Conservation (phyloP, 2,113 vertebrate species). For the Thomomys bottae region DNA sequence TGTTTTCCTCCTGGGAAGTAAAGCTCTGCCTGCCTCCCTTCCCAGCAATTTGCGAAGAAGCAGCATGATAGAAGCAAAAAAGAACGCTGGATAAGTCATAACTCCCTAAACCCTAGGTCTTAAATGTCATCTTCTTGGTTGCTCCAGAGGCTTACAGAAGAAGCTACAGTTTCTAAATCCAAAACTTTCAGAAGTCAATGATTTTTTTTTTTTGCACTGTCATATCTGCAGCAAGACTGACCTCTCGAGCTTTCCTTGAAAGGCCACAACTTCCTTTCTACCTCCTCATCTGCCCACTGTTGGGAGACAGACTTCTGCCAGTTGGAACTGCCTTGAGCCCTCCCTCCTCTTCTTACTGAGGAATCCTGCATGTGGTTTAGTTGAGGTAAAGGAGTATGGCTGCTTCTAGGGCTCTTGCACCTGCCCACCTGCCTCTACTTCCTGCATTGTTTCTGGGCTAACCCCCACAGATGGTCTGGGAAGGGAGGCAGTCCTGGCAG, state of each 20-base stretch:
- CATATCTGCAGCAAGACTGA: slow-evolving; percentile 72
- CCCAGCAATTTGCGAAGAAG: not conserved
- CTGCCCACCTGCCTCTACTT: not conserved
- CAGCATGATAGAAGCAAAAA: not conserved
- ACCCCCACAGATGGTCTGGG: not conserved
- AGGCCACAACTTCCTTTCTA: slow-evolving; percentile 46
- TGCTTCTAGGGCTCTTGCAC: not conserved
- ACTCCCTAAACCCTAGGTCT: not conserved
- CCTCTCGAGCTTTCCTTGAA: slow-evolving; percentile 67
- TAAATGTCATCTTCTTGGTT: slow-evolving; percentile 32
- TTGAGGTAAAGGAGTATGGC: not conserved
- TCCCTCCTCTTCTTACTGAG: not conserved
- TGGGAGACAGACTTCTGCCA: slow-evolving; percentile 24
- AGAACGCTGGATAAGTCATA: not conserved
- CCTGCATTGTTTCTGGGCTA: not conserved
- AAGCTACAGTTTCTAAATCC: slow-evolving; percentile 56
- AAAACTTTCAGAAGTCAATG: slow-evolving; percentile 70
- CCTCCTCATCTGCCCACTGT: not conserved
- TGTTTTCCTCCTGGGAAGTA: not conserved
- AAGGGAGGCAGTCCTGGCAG: slow-evolving; percentile 20
- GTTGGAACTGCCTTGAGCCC: not conserved
- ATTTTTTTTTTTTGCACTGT: slow-evolving; percentile 66
- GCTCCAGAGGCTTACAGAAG: slow-evolving; percentile 24
- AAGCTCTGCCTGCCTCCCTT: not conserved
- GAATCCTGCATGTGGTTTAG: not conserved